Evolutionary conservation across 2,797 vertebrate genomes (phyloP).

Genomic region (Sebastes steindachneri): DNA sequence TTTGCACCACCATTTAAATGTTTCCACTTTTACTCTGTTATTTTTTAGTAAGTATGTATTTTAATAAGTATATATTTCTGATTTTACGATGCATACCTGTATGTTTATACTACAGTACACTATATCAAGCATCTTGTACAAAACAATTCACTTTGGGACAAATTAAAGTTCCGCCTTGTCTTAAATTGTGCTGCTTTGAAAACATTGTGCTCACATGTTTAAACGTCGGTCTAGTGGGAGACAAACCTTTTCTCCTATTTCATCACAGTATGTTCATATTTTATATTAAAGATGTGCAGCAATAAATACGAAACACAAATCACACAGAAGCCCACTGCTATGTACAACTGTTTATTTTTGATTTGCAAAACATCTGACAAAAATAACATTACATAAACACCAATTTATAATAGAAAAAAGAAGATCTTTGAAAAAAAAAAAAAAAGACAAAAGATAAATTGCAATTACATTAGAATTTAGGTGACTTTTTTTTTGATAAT

Average conservation of each 20-base stretch:
- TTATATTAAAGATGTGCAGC: neutral
- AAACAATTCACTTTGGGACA: neutral
- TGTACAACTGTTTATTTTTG: conserved; percentile 85
- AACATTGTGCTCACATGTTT: too few species aligned
- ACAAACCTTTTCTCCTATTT: neutral
- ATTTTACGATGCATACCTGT: too few species aligned
- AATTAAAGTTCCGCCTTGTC: neutral
- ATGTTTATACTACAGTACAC: neutral
- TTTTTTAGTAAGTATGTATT: too few species aligned
- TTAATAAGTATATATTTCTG: too few species aligned
- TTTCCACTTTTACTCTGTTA: too few species aligned
- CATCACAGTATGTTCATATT: neutral
- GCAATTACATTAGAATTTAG: conserved; percentile 80
- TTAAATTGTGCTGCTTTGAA: neutral
- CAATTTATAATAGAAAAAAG: conserved; percentile 81
- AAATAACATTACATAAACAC: conserved; percentile 82
- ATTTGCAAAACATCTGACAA: conserved; percentile 85
- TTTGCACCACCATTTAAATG: too few species aligned
- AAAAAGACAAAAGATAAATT: conserved; percentile 70
- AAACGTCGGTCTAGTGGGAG: neutral
- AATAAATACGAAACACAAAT: neutral
- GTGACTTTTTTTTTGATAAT: conserved; percentile 67
- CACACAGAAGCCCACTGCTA: conserved; percentile 56
- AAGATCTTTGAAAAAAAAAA: conserved; percentile 70
- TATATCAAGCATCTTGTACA: neutral